Evolutionary conservation across 1,140 invertebrate species (phyloP), one percentile per base, ranked within the genome.

Genomic region (Hormaphis cornu): DNA sequence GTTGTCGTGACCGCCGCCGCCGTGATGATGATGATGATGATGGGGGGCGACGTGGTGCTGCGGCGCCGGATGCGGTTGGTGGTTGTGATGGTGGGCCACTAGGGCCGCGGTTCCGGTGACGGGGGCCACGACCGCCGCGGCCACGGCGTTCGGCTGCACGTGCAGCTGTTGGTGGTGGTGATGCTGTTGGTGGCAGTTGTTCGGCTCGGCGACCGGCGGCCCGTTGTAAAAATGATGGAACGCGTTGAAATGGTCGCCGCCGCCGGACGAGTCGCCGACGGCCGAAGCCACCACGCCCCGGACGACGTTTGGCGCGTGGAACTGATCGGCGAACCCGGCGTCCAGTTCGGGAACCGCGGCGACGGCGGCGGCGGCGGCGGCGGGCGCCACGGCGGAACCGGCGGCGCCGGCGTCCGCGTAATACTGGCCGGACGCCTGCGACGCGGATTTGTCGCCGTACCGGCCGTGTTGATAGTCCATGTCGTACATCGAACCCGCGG

Each of bases 181-280:
- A n/a, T 61, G 37, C 73, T 72, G 79, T 4, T 33, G 28, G 16
- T 33, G 52, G 46, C 6, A 16, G 18, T 5, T 20, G 7, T n/a
- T 18, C 16, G 46, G 2, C 7, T 6, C 46, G 3, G 16, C 42
- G n/a, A 4, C 18, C 46, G 14, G 24, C 42, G 28, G 3, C 4
- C 61, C 44, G 61, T 66, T 76, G 76, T 88, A 89, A 75, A 86
- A 88, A 73, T 86, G 86, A 69, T 86, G 85, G 74, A 84, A 87
- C 24, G 83, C 85, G 70, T 81, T 83, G 75, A 87, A 88, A 24
- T 82, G 81, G 28, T 88, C 86, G 40, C 76, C 81, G 28, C 88
- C 86, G 40, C 76, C 81, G 46, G 75, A 77, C 70, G 79, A 79
- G 28, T 83, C 83, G 28, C 44, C 28, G 12, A n/a, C n/a, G n/a